Conservation (phyloP, 1,140 invertebrate genomes). For the Camponotus pennsylvanicus region DNA sequence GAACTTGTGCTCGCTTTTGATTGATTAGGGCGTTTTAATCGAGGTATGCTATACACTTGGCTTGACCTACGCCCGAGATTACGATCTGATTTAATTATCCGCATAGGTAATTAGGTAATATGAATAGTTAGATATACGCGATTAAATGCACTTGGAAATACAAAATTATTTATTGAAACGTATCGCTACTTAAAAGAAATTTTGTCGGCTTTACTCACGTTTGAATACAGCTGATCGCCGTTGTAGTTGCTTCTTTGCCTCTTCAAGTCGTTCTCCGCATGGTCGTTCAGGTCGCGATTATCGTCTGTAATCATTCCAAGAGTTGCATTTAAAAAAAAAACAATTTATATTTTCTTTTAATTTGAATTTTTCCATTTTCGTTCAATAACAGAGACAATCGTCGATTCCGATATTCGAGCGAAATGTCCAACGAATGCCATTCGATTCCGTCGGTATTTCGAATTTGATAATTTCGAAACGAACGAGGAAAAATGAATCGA, state of each 20-base stretch:
- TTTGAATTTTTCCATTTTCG: background rate
- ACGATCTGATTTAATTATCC: background rate
- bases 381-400: background rate
- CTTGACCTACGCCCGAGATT: slow-evolving; percentile 1
- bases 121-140: background rate
- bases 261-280: slow-evolving; percentile 94
- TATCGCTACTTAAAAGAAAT: background rate
- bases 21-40: slow-evolving; percentile 51
- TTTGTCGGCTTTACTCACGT: slow-evolving; percentile 89
- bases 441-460: slow-evolving; percentile 11
- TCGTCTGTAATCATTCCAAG: slow-evolving; percentile 89
- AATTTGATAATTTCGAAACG: slow-evolving; percentile 50
- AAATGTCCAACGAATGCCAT: background rate
- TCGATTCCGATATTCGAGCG: slow-evolving; percentile 22
- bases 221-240: slow-evolving; percentile 95
- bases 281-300: slow-evolving; percentile 93
- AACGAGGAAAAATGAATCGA: slow-evolving; percentile 44
- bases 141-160: background rate
- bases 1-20: slow-evolving; percentile 51
- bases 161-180: background rate
- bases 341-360: background rate
- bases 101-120: too few species aligned
- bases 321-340: slow-evolving; percentile 13
- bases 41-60: background rate
- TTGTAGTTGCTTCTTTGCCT: slow-evolving; percentile 95